Base-by-base conservation (phyloP, 2,888 invertebrate species). In the Beris morrisii region DNA sequence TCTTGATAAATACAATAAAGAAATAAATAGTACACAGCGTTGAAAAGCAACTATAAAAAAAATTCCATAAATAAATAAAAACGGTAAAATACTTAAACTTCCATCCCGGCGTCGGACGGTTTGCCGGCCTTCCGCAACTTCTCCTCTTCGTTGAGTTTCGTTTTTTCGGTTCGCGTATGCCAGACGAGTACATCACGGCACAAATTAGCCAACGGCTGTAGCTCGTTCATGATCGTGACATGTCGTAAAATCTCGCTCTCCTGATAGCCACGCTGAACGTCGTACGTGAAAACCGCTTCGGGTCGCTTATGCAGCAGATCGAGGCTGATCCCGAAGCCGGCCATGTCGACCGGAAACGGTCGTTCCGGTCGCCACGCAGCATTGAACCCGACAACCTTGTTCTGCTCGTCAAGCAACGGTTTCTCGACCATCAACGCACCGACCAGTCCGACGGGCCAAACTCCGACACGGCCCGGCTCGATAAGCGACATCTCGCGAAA, bases 281-380 rank as follows among this genome's bases (percentile, higher is more conserved):
- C 88, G 74, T 90, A 91, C 0, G 91, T 90, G 80, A 99, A 95
- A 69, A 83, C 82, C 0, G 92, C 93, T 46, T 90, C 84, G 0
- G 89, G 87, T 73, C 88, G 86, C 15, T 86, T 83, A 4, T 91
- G 79, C 54, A 95, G 84, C 65, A 93, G 80, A 15, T 88, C 86
- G 2, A 92, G 81, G 77, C 93, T 93, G 48, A 96, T 89, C 6
- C 92, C 95, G 77, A 97, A 97, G 0, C 95, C 97, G 0, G 98
- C 98, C 98, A 99, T 99, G 76, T 99, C 98, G 45, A 97, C 88
- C 0, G 98, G 96, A 83, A 97, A 99, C 0, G 92, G 90, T 69
- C 98, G 83, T 73, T 93, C 89, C 0, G 95, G 91, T 74, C 91
- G 90, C 93, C 95, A 98, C 1, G 88, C 91, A 0, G 90, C 89